Conservation (phyloP, 2,797 vertebrate genomes). For the Helicolenus hilgendorfi region DNA sequence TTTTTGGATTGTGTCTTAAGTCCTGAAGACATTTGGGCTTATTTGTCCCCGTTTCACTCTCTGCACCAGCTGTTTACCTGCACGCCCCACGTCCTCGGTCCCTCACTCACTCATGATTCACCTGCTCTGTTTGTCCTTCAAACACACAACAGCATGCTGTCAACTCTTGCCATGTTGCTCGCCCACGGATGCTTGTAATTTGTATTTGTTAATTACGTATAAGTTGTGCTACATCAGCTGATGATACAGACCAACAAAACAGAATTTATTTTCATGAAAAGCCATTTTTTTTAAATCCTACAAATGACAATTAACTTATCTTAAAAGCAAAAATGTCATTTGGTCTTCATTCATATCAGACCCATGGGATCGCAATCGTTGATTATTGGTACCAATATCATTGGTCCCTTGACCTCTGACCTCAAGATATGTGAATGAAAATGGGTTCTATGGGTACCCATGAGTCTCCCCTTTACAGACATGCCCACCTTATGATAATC, state of each 20-base stretch:
- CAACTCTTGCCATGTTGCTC: background rate
- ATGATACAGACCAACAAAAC: background rate
- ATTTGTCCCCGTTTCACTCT: background rate
- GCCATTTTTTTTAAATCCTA: too few relatives aligned
- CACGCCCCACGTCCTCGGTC: background rate
- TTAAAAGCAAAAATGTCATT: too few relatives aligned
- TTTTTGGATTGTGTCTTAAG: background rate
- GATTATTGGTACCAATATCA: too few relatives aligned
- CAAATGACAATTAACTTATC: too few relatives aligned
- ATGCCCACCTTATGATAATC: too few relatives aligned
- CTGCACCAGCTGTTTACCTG: slow-evolving; percentile 14
- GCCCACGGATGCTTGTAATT: background rate
- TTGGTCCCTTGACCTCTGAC: too few relatives aligned
- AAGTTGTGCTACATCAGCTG: background rate
- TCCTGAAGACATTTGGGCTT: background rate
- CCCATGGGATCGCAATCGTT: too few relatives aligned
- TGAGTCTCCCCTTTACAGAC: too few relatives aligned
- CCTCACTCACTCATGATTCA: background rate
- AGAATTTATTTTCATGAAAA: background rate
- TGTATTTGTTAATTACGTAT: background rate
- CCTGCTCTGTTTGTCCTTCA: slow-evolving; percentile 2
- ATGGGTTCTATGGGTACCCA: too few relatives aligned
- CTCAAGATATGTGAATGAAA: too few relatives aligned
- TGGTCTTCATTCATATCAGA: too few relatives aligned
- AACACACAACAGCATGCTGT: background rate